phyloP scores from a whole-genome alignment of 2,888 invertebrate genomes.

The Cylloceria caligata region DNA sequence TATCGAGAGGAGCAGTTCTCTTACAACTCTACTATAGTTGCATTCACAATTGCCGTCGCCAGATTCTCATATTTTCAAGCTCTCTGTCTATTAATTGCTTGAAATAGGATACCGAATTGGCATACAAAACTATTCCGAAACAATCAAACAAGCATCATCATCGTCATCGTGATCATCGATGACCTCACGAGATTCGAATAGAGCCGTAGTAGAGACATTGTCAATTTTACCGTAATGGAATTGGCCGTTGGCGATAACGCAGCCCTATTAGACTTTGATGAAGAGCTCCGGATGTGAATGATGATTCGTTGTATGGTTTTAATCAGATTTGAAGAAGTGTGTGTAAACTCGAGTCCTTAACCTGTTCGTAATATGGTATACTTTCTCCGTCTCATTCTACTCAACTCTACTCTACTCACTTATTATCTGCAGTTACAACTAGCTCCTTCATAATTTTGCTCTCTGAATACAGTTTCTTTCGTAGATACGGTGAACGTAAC shows the following conservation, averaged over 20 bases:
- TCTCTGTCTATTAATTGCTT: background rate
- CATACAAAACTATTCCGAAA: too few species aligned
- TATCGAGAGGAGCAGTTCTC: too few species aligned
- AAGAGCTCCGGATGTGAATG: background rate
- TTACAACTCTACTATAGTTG: background rate
- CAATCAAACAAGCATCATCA: too few species aligned
- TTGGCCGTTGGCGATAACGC: background rate
- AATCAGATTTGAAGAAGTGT: background rate
- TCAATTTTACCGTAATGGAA: background rate
- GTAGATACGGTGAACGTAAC: background rate
- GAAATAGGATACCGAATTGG: background rate
- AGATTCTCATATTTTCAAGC: background rate
- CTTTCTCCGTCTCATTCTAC: background rate
- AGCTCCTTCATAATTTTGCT: background rate
- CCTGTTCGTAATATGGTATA: conserved; percentile 1
- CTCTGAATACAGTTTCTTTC: background rate
- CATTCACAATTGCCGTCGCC: background rate
- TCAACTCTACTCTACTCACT: background rate
- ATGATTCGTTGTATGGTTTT: too few species aligned
- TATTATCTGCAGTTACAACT: background rate
- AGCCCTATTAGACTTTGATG: background rate
- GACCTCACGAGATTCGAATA: background rate
- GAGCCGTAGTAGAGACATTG: too few species aligned
- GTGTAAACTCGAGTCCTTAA: background rate
- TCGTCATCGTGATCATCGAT: background rate